These are phyloP conservation scores for Microtus montanus DNA, from an alignment of 2,113 vertebrate species.

Conservation along the genomic window DNA sequence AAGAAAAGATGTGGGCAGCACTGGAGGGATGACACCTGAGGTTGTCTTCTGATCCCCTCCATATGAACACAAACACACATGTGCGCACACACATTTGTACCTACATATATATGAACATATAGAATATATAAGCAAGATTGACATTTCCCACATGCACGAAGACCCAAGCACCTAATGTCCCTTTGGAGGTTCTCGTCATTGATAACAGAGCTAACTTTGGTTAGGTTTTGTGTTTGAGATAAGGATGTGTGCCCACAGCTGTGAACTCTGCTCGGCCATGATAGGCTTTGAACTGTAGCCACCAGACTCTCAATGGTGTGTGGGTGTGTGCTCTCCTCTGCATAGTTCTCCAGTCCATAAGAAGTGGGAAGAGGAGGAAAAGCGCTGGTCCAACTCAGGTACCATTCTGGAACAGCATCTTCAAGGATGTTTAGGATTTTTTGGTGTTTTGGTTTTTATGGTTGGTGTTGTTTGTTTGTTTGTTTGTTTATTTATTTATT, in stretches of 20 bases:
- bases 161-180: neutral
- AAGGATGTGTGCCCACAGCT: neutral
- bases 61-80: neutral
- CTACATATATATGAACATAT: neutral
- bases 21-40: neutral
- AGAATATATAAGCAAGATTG: neutral
- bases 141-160: neutral
- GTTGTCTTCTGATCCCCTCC: neutral
- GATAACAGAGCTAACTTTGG: neutral
- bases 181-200: neutral
- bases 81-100: neutral
- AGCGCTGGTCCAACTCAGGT: neutral
- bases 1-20: neutral
- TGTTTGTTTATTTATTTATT: too few relatives aligned
- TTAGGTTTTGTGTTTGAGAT: conserved; percentile 26
- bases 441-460: neutral
- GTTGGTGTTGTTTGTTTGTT: neutral
- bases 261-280: neutral
- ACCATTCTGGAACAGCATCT: neutral
- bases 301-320: neutral
- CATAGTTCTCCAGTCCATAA: neutral
- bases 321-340: neutral
- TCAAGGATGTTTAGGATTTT: neutral
- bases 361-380: neutral
- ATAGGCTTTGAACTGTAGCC: neutral